Base-by-base conservation (phyloP, 2,888 invertebrate genomes). In the Drosophila parthenogenetica region DNA sequence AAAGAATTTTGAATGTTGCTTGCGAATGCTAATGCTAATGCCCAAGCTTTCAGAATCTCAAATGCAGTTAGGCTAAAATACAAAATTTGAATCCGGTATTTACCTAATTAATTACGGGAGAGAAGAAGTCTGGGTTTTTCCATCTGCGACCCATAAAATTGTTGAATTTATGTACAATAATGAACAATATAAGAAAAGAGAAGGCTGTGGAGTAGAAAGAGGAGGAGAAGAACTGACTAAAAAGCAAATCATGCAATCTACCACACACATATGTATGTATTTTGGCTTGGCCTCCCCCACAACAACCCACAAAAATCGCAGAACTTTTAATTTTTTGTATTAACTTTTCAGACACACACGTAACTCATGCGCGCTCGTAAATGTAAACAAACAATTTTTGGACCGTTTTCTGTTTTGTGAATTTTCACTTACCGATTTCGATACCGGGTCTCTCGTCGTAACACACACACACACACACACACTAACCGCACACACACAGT, bases 401-500 rank as follows among this genome's bases (percentile, higher is more conserved):
- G 63, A 71, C 46, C 66, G 59, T 49, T 69, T 55, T 60, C 62
- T 51, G 39, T 61, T 63, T 63, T 65, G 40, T 58, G 39, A 61
- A 69, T 60, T 82, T 73, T 67, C 46, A 82, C 82, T 83, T 77
- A 83, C 82, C 82, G 82, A 83, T 86, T 82, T 73, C 80, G 89
- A 82, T 88, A 69, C 49, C 65, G 69, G 71, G 48, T 57, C 62
- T 57, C 71, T 60, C 59, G 54, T 39, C 66, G 55, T 42, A n/a
- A 42, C 63, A 53, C 69, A 51, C 68, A 54, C 59, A 29, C 62
- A 46, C 53, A 8, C 25, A 29, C 29, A 29, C 29, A 29, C 29
- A 8, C 8, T 8, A n/a, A n/a, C n/a, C 8, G 2, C 29, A 13
- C 46, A 42, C 35, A 45, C 48, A 50, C 51, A 14, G n/a, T n/a